phyloP scores from a whole-genome alignment of 2,797 vertebrate species.

The Pogonophryne albipinna region DNA sequence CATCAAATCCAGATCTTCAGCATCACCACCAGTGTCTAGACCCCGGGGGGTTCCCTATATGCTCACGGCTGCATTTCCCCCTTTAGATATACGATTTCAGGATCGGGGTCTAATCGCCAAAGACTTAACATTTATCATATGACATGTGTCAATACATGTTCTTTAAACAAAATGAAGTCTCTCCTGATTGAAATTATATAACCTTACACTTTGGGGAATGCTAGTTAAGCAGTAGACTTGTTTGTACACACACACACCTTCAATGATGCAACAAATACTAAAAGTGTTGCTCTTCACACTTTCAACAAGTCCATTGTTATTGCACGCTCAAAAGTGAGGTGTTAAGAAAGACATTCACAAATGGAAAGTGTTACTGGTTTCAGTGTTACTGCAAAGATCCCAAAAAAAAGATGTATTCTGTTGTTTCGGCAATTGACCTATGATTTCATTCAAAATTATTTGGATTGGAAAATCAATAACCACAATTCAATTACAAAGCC shows the following conservation, averaged over 20 bases:
- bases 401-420: too few relatives aligned
- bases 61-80: too few relatives aligned
- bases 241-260: neutral
- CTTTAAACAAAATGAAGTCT: too few relatives aligned
- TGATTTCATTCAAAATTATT: constrained; percentile 35
- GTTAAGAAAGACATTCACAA: neutral
- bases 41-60: too few relatives aligned
- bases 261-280: neutral
- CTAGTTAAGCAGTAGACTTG: neutral
- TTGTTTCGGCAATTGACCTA: neutral
- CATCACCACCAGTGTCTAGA: too few relatives aligned
- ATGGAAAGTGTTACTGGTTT: neutral
- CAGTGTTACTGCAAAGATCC: too few relatives aligned
- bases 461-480: constrained; percentile 57
- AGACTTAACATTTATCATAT: too few relatives aligned
- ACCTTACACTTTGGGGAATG: constrained; percentile 1
- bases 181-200: too few relatives aligned
- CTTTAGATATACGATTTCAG: too few relatives aligned
- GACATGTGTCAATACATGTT: too few relatives aligned
- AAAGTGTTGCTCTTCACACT: constrained; percentile 6
- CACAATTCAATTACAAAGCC: constrained; percentile 28
- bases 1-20: too few relatives aligned
- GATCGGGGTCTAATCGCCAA: too few relatives aligned
- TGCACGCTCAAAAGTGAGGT: neutral
- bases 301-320: neutral